Conservation (phyloP, 2,113 vertebrate genomes). For the Microtus montanus region DNA sequence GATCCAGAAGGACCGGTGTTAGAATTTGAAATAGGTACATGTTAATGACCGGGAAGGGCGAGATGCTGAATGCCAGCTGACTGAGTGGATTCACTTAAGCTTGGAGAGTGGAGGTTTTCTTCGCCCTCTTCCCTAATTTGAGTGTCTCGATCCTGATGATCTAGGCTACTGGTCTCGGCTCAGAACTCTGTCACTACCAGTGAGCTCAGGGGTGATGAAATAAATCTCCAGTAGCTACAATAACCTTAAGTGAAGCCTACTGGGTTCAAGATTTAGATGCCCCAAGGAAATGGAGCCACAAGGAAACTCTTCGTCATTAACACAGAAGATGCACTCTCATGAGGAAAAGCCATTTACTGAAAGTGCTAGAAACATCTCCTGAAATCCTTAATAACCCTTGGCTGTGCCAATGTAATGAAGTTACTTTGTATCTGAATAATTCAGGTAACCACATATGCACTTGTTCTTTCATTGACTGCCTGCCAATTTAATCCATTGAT, state of each 20-base stretch:
- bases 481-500: constrained; percentile 80
- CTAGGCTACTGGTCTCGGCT: background rate
- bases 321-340: constrained; percentile 59
- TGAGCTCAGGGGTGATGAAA: background rate
- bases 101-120: background rate
- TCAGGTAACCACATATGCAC: constrained; percentile 65
- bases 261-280: constrained; percentile 14
- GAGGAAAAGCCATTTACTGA: background rate
- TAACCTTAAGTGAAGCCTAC: background rate
- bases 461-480: constrained; percentile 75
- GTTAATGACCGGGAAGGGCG: constrained; percentile 53
- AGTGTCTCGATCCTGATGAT: constrained; percentile 12
- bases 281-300: constrained; percentile 33
- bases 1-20: constrained; percentile 45
- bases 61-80: background rate
- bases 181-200: constrained; percentile 34
- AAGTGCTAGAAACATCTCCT: constrained; percentile 62
- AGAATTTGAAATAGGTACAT: constrained; percentile 58
- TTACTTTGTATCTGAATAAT: constrained; percentile 71
- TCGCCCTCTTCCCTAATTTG: background rate
- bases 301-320: constrained; percentile 22
- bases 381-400: constrained; percentile 59
- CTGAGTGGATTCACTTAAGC: background rate
- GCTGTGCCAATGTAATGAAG: constrained; percentile 56
- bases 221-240: background rate